A percentile compares a stretch with the other conserved stretches of the same genome.
phyloP scores from a whole-genome alignment of 2,888 invertebrate species.

The Drosophila anomalata region DNA sequence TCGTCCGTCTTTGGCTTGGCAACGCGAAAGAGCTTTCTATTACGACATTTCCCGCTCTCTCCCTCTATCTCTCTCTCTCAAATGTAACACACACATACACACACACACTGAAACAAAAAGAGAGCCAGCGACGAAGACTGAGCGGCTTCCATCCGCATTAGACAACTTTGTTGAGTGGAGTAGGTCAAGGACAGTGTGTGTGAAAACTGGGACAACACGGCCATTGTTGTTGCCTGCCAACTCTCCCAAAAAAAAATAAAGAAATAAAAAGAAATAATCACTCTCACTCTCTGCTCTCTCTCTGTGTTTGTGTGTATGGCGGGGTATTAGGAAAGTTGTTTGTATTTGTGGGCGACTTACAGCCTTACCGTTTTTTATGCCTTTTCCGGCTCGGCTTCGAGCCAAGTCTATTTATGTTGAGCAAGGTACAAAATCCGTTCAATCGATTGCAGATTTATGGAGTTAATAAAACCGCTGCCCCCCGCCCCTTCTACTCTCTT shows the following conservation, averaged over 20 bases:
- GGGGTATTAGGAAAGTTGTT: conserved; percentile 40
- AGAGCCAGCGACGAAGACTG: conserved; percentile 31
- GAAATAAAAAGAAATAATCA: conserved; percentile 19
- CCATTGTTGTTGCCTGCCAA: conserved; percentile 68
- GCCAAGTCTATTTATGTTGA: conserved; percentile 58
- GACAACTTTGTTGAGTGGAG: conserved; percentile 82
- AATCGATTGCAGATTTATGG: conserved; percentile 35
- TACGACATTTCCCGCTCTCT: conserved; percentile 70
- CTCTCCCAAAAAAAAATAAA: conserved; percentile 46
- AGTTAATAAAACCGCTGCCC: conserved; percentile 7
- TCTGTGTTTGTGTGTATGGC: conserved; percentile 30
- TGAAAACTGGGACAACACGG: conserved; percentile 82
- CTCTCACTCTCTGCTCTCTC: conserved; percentile 29
- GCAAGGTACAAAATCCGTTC: conserved; percentile 34
- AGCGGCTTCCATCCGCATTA: conserved; percentile 61
- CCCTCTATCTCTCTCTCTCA: not conserved
- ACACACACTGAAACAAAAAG: conserved; percentile 11
- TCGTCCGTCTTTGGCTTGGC: conserved; percentile 57
- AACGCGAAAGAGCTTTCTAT: conserved; percentile 77
- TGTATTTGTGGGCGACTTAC: conserved; percentile 47
- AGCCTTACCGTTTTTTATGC: conserved; percentile 20
- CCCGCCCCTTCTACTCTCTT: no score
- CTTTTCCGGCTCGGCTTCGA: conserved; percentile 53
- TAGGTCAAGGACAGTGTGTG: conserved; percentile 84
- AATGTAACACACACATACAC: conserved; percentile 28